Conservation (phyloP, 2,113 vertebrate genomes). For the Damaliscus lunatus region DNA sequence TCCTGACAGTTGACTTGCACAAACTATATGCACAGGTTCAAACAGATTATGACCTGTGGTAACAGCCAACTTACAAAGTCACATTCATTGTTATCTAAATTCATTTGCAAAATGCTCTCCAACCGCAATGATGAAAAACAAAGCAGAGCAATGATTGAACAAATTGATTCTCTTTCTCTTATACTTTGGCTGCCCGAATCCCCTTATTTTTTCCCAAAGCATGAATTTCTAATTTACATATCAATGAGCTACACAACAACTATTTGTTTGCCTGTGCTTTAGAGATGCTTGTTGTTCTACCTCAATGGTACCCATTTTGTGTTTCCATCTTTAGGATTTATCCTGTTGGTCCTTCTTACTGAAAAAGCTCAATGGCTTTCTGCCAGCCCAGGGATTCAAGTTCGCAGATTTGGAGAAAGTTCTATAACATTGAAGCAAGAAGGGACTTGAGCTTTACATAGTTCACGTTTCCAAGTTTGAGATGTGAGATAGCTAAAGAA, state of each 20-base stretch:
- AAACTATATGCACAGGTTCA: slow-evolving; percentile 12
- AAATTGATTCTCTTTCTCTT: not conserved
- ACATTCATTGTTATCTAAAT: not conserved
- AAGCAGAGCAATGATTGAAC: not conserved
- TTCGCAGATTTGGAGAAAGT: not conserved
- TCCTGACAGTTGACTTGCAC: slow-evolving; percentile 16
- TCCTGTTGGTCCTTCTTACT: not conserved
- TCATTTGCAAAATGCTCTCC: not conserved
- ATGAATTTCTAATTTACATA: not conserved
- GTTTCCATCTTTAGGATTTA: not conserved
- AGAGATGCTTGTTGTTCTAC: not conserved
- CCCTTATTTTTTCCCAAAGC: not conserved
- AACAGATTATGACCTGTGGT: not conserved
- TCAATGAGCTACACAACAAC: not conserved
- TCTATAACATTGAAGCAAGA: not conserved
- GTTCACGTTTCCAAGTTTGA: not conserved
- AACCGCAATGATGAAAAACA: not conserved
- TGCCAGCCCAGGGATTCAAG: not conserved
- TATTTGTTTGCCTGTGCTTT: not conserved
- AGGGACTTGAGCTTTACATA: not conserved
- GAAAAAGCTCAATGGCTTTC: not conserved
- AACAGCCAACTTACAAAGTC: not conserved
- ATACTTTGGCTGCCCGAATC: not conserved
- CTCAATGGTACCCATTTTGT: not conserved
- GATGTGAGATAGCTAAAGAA: not conserved